Conservation (phyloP, 2,888 invertebrate genomes). For the Slavum lentiscoides region DNA sequence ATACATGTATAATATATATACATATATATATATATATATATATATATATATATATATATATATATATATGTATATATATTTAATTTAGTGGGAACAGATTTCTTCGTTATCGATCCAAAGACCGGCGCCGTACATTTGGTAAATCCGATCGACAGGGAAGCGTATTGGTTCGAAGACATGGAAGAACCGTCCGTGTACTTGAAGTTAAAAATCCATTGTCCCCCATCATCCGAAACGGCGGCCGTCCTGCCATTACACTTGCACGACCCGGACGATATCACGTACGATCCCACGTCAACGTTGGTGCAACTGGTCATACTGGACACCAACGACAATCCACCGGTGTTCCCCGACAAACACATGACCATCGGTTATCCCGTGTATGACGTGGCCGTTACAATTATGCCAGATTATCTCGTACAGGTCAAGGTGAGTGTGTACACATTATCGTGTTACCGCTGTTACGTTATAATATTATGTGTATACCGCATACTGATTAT, state of each 20-base stretch:
- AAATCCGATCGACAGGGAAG: constrained; percentile 31
- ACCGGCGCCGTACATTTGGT: constrained; percentile 21
- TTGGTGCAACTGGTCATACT: constrained; percentile 18
- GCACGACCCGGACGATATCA: constrained; percentile 13
- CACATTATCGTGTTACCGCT: not conserved
- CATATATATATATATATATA: too few species aligned
- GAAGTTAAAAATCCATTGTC: constrained; percentile 20
- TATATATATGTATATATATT: too few species aligned
- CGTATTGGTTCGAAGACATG: constrained; percentile 25
- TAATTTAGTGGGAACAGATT: constrained; percentile 1
- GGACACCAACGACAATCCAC: constrained; percentile 34
- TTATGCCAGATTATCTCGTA: constrained; percentile 19
- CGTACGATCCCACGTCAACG: constrained; percentile 30
- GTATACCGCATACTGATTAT: too few species aligned
- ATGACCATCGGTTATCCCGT: constrained; percentile 34
- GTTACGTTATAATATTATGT: not conserved
- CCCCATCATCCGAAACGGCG: not conserved
- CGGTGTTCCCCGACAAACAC: constrained; percentile 26
- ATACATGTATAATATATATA: too few species aligned
- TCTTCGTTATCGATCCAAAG: constrained; percentile 9
- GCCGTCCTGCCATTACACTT: not conserved
- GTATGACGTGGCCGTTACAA: not conserved
- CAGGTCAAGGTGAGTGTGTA: constrained; percentile 40
- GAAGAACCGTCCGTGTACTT: constrained; percentile 40
- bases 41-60: too few species aligned